Percentiles rank a stretch among this genome's conserved stretches.
Evolutionary conservation across 2,888 invertebrate species (phyloP).

Genomic region (Hyposoter didymator): DNA sequence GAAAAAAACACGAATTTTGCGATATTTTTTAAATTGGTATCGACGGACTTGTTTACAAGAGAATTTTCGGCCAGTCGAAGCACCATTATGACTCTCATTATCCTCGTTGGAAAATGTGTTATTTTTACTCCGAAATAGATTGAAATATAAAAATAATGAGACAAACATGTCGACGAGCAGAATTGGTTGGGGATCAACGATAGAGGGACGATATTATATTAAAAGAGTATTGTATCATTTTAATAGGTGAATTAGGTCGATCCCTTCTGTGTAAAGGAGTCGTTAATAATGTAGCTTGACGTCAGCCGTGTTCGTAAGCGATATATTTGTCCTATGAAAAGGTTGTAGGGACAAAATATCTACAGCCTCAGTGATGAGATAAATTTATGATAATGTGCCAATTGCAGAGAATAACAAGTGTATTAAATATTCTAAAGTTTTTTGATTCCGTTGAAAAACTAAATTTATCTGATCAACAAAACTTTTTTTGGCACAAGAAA

Average conservation of each 20-base stretch:
- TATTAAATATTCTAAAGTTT: too few species aligned
- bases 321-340: conserved; percentile 14
- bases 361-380: not conserved
- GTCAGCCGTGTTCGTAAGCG: not conserved
- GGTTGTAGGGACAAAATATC: not conserved
- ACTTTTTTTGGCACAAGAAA: not conserved
- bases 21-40: not conserved
- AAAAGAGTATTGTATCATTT: conserved; percentile 7
- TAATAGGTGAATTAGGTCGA: conserved; percentile 1
- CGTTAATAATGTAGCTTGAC: not conserved
- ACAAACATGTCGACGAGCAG: not conserved
- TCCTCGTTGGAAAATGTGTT: not conserved
- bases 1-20: too few species aligned
- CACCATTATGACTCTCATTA: not conserved
- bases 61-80: not conserved
- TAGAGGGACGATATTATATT: not conserved
- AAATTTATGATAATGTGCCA: conserved; percentile 19
- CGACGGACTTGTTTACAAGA: not conserved
- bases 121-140: not conserved
- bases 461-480: not conserved
- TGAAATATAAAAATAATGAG: not conserved
- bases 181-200: not conserved
- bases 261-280: not conserved
- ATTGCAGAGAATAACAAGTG: conserved; percentile 2
- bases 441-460: too few species aligned